Evolutionary conservation across 2,797 vertebrate species (phyloP).

Genomic region (Spondyliosoma cantharus): DNA sequence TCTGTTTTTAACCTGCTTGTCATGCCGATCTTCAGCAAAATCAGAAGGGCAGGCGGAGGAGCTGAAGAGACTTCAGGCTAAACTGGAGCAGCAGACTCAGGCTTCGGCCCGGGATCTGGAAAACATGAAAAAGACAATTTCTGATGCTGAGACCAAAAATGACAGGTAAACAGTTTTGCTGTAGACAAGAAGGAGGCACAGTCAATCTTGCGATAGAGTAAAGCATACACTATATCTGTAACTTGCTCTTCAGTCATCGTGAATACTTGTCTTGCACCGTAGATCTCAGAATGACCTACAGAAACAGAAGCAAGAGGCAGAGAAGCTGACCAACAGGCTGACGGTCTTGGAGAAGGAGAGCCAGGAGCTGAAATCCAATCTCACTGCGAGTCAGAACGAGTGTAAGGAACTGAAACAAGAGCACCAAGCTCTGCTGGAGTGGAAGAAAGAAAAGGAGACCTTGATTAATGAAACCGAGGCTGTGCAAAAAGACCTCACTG

Average conservation of each 20-base stretch:
- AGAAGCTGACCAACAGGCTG: constrained; percentile 82
- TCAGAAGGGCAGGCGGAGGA: constrained; percentile 82
- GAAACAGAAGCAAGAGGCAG: constrained; percentile 84
- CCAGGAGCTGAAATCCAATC: constrained; percentile 77
- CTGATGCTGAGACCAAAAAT: constrained; percentile 86
- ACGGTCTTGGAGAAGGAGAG: constrained; percentile 80
- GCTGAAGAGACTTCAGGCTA: constrained; percentile 85
- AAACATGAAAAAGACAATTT: constrained; percentile 83
- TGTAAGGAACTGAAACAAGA: constrained; percentile 83
- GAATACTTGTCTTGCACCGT: background rate
- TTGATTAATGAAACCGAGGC: constrained; percentile 81
- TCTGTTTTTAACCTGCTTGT: background rate
- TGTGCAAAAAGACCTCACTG: constrained; percentile 84
- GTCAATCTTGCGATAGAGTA: background rate
- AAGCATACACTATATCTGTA: background rate
- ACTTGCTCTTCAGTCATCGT: background rate
- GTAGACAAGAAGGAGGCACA: background rate
- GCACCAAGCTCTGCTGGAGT: constrained; percentile 81
- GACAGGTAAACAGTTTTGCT: constrained; percentile 68
- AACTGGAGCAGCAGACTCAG: constrained; percentile 85
- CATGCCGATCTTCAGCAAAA: constrained; percentile 81
- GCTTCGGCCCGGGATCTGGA: constrained; percentile 77
- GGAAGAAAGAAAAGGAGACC: constrained; percentile 88
- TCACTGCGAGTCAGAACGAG: constrained; percentile 82
- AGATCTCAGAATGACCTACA: constrained; percentile 85